These are phyloP conservation scores for Julus scanicus DNA, from an alignment of 2,888 invertebrate genomes.

Conservation along the genomic window DNA sequence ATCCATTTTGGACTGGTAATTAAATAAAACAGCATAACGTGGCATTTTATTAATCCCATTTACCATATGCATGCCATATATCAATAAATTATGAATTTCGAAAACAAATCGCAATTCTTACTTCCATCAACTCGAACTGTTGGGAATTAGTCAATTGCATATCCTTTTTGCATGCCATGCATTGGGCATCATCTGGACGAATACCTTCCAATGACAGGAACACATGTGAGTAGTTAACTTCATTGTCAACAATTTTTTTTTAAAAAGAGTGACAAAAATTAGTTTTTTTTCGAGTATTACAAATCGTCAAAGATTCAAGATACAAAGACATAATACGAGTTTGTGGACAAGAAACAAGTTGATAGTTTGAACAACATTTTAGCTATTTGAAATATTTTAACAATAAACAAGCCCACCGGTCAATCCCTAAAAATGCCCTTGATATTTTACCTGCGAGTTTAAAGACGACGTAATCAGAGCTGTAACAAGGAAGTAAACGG, in stretches of 20 bases:
- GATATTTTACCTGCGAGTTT: conserved; percentile 6
- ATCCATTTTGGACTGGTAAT: too few species aligned
- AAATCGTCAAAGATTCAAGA: too few species aligned
- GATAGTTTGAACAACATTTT: too few species aligned
- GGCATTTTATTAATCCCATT: too few species aligned
- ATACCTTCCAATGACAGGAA: background rate
- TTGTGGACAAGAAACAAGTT: too few species aligned
- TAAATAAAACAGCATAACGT: too few species aligned
- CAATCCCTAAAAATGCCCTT: background rate
- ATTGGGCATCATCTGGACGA: background rate
- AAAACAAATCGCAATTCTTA: background rate
- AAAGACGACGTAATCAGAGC: background rate
- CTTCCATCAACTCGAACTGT: background rate
- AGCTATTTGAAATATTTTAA: too few species aligned
- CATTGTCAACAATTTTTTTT: background rate
- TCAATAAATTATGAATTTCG: too few species aligned
- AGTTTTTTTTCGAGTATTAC: too few species aligned
- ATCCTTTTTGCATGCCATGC: background rate
- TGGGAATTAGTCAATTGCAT: background rate
- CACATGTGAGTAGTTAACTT: background rate
- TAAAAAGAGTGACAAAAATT: too few species aligned
- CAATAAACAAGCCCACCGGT: background rate
- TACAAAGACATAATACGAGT: too few species aligned
- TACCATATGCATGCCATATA: too few species aligned
- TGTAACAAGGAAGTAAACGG: background rate